Evolutionary conservation across 2,797 vertebrate genomes (phyloP).

Genomic region (Botia kubotai): DNA sequence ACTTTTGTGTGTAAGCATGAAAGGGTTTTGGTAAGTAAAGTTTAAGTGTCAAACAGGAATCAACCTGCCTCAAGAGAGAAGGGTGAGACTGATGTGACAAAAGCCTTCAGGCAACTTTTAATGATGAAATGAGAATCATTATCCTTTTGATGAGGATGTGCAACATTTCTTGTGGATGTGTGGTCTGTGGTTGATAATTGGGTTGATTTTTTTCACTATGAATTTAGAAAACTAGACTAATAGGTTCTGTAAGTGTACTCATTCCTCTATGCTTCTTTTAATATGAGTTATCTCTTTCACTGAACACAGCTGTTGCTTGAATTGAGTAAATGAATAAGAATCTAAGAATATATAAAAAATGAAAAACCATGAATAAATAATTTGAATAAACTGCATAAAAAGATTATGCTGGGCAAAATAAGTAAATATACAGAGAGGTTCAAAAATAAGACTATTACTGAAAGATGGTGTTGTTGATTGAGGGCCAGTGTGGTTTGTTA

Average conservation of each 20-base stretch:
- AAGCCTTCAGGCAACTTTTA: constrained; percentile 44
- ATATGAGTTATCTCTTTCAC: constrained; percentile 24
- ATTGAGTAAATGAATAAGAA: constrained; percentile 26
- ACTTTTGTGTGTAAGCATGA: constrained; percentile 2
- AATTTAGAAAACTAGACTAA: constrained; percentile 55
- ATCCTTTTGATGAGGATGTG: constrained; percentile 46
- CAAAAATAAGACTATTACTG: no score
- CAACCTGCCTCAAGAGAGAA: constrained; percentile 43
- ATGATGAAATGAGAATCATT: constrained; percentile 55
- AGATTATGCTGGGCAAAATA: not conserved
- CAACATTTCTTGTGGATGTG: constrained; percentile 45
- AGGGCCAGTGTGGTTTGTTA: no score
- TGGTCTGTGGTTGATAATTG: constrained; percentile 47
- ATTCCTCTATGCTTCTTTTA: constrained; percentile 37
- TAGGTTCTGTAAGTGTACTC: constrained; percentile 53
- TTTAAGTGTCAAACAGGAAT: constrained; percentile 40
- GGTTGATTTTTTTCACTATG: constrained; percentile 22
- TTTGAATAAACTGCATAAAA: not conserved
- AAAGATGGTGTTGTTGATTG: no score
- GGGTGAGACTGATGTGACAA: constrained; percentile 49
- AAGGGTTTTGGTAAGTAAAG: constrained; percentile 32
- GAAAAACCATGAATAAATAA: no score
- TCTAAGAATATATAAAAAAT: constrained; percentile 22
- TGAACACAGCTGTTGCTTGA: constrained; percentile 44
- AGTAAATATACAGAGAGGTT: no score